Percentiles rank a stretch among this genome's conserved stretches.
Evolutionary conservation across 2,113 vertebrate species (phyloP).

Genomic region (Microcebus ravelobensis): DNA sequence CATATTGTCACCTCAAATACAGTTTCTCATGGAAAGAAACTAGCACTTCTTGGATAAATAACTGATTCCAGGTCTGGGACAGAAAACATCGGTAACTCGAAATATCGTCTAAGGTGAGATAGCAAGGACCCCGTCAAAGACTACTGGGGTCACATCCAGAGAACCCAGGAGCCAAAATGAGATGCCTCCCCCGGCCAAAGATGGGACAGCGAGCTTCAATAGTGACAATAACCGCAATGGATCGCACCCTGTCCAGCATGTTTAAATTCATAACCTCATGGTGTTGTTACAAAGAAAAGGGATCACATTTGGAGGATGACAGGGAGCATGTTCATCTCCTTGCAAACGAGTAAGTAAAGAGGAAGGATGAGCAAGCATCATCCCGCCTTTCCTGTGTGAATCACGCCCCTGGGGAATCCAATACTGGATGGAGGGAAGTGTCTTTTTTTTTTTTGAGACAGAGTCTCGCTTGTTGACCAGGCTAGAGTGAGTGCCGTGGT

Average conservation of each 20-base stretch:
- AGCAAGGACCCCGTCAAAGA: neutral
- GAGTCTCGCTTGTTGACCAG: too few relatives aligned
- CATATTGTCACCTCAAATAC: neutral
- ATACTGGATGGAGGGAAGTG: neutral
- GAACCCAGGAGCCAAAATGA: neutral
- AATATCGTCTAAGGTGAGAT: neutral
- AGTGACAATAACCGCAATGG: neutral
- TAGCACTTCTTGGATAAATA: neutral
- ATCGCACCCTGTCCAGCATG: neutral
- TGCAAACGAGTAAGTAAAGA: neutral
- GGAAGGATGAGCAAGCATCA: neutral
- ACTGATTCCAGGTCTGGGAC: neutral
- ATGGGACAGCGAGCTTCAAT: neutral
- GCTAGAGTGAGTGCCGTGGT: too few relatives aligned
- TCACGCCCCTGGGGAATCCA: too few relatives aligned
- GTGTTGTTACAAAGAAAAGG: neutral
- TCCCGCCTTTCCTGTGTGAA: neutral
- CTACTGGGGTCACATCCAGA: neutral
- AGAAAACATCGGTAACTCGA: neutral
- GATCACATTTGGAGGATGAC: neutral
- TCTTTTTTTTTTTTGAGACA: neutral
- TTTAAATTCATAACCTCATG: neutral
- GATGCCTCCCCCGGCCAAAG: neutral
- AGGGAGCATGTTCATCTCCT: neutral
- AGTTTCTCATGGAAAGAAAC: neutral